Evolutionary conservation across 1,140 invertebrate genomes (phyloP).

Genomic region (Zaprionus vittiger): DNA sequence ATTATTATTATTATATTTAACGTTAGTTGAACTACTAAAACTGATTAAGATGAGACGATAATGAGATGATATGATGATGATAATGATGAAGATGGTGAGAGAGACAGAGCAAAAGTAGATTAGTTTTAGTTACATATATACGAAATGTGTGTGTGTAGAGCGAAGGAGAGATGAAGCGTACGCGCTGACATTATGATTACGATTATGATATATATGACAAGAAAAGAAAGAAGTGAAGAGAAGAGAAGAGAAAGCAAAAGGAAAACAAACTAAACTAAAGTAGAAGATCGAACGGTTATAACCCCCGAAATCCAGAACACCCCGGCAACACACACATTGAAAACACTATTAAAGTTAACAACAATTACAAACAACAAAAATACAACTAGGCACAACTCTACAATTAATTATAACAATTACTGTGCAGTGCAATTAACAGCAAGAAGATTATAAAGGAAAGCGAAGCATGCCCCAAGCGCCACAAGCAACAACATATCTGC

Average conservation of each 20-base stretch:
- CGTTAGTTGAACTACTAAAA: conserved; percentile 81
- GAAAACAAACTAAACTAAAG: conserved; percentile 21
- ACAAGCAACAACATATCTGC: conserved; percentile 82
- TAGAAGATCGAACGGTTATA: conserved; percentile 56
- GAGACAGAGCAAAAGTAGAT: conserved; percentile 26
- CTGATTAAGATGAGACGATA: conserved; percentile 37
- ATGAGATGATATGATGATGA: background rate
- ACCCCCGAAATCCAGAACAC: conserved; percentile 36
- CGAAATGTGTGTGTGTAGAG: conserved; percentile 42
- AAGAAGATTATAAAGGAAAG: conserved; percentile 38
- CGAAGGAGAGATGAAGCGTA: conserved; percentile 30
- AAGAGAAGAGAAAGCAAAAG: conserved; percentile 7
- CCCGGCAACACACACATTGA: conserved; percentile 15
- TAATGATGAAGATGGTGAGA: conserved; percentile 20
- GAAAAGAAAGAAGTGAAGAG: conserved; percentile 43
- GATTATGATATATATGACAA: conserved; percentile 56
- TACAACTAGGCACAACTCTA: conserved; percentile 77
- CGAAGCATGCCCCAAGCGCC: conserved; percentile 65
- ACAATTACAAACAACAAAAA: conserved; percentile 53
- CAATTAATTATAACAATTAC: conserved; percentile 74
- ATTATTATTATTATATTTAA: conserved; percentile 75
- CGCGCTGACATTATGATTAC: conserved; percentile 63
- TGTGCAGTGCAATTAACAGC: conserved; percentile 79
- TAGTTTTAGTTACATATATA: conserved; percentile 65
- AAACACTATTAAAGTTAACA: conserved; percentile 79